These are phyloP conservation scores for Lichenostomus cassidix DNA, from an alignment of 2,113 vertebrate species.

Conservation along the genomic window DNA sequence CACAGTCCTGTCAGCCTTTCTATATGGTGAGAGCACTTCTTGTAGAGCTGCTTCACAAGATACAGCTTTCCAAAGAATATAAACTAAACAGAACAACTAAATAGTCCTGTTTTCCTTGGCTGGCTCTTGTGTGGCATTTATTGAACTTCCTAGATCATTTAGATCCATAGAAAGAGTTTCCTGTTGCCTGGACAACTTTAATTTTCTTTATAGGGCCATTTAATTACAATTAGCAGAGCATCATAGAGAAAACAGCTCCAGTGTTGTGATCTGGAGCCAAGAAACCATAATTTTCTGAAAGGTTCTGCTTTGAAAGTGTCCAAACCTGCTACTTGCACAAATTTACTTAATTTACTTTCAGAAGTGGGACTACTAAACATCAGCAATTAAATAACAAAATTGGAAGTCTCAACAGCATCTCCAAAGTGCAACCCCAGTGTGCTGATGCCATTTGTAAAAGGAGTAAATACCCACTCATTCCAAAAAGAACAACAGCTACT, in stretches of 20 bases:
- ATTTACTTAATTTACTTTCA: background rate
- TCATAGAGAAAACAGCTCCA: background rate
- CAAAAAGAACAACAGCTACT: background rate
- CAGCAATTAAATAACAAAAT: background rate
- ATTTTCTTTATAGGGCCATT: background rate
- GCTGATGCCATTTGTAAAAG: background rate
- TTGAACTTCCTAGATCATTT: background rate
- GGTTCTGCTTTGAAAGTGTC: background rate
- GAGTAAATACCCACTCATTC: background rate
- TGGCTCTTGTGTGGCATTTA: background rate
- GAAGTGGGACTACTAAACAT: background rate
- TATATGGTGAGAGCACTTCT: background rate
- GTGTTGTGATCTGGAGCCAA: background rate
- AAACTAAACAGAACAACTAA: conserved; percentile 13
- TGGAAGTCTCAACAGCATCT: background rate
- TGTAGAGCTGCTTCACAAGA: background rate
- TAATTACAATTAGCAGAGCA: background rate
- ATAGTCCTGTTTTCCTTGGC: background rate
- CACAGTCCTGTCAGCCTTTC: background rate
- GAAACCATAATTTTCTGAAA: background rate
- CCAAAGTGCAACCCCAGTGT: background rate
- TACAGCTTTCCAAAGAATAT: conserved; percentile 2
- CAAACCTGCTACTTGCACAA: background rate
- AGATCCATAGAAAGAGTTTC: background rate
- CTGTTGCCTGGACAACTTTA: background rate